Conservation (phyloP, 2,113 vertebrate genomes). For the Hypomesus transpacificus region DNA sequence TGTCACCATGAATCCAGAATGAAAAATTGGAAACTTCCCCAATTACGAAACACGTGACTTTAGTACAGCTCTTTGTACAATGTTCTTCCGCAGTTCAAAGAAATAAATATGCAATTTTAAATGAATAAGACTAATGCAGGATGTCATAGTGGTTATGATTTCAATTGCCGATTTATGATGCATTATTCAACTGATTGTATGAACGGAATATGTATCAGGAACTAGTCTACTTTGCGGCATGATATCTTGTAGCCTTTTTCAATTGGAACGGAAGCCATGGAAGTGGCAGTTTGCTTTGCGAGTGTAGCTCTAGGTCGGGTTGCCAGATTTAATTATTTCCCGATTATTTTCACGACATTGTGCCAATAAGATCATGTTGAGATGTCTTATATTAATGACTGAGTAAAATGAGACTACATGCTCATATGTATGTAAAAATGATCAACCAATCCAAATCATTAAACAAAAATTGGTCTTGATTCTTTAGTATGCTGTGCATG, state of each 20-base stretch:
- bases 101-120: neutral
- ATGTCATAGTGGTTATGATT: too few relatives aligned
- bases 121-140: too few relatives aligned
- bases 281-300: constrained; percentile 61
- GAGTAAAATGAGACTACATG: too few relatives aligned
- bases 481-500: too few relatives aligned
- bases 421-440: too few relatives aligned
- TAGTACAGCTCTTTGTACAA: constrained; percentile 35
- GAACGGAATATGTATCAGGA: constrained; percentile 14
- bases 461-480: too few relatives aligned
- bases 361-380: too few relatives aligned
- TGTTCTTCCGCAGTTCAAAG: constrained; percentile 54
- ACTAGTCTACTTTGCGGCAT: constrained; percentile 60
- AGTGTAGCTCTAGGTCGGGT: constrained; percentile 22
- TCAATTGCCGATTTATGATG: neutral
- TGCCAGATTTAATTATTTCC: too few relatives aligned
- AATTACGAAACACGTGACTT: constrained; percentile 71
- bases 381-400: too few relatives aligned
- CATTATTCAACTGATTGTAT: neutral
- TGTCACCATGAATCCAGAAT: constrained; percentile 21
- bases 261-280: neutral
- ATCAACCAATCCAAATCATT: too few relatives aligned
- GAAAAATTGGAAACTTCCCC: constrained; percentile 65
- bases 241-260: constrained; percentile 42
- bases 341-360: too few relatives aligned